Conservation (phyloP, 2,888 invertebrate genomes). For the Coleophora deauratella region DNA sequence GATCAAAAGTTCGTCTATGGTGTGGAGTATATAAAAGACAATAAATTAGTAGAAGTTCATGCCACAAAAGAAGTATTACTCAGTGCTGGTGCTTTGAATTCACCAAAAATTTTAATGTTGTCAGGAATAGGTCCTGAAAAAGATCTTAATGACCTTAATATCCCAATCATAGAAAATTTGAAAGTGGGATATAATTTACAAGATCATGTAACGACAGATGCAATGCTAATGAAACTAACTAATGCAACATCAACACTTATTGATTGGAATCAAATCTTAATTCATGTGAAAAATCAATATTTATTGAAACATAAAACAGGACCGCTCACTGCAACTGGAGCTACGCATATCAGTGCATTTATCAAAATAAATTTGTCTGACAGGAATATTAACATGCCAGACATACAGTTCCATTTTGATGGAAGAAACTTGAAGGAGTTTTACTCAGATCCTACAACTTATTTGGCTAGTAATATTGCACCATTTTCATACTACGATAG, state of each 20-base stretch:
- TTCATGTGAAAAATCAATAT: conserved; percentile 48
- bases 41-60: conserved; percentile 23
- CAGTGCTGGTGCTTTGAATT: conserved; percentile 74
- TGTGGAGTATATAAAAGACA: conserved; percentile 35
- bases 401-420: conserved; percentile 79
- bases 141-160: conserved; percentile 56
- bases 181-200: conserved; percentile 84
- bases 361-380: conserved; percentile 70
- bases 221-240: conserved; percentile 66
- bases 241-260: conserved; percentile 66
- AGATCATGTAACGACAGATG: conserved; percentile 76
- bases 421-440: conserved; percentile 70
- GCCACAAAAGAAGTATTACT: conserved; percentile 76
- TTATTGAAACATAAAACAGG: conserved; percentile 38
- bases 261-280: conserved; percentile 35
- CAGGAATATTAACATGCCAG: conserved; percentile 67
- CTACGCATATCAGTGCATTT: conserved; percentile 74
- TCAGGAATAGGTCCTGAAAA: conserved; percentile 76
- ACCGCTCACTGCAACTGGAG: conserved; percentile 68
- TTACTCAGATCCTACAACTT: conserved; percentile 67
- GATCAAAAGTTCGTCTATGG: conserved; percentile 34
- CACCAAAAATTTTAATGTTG: conserved; percentile 76
- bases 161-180: conserved; percentile 73
- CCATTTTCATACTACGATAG: conserved; percentile 77
- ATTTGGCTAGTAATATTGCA: conserved; percentile 47